These are phyloP conservation scores for Drosophila macrospina DNA, from an alignment of 2,888 invertebrate species.

Conservation along the genomic window DNA sequence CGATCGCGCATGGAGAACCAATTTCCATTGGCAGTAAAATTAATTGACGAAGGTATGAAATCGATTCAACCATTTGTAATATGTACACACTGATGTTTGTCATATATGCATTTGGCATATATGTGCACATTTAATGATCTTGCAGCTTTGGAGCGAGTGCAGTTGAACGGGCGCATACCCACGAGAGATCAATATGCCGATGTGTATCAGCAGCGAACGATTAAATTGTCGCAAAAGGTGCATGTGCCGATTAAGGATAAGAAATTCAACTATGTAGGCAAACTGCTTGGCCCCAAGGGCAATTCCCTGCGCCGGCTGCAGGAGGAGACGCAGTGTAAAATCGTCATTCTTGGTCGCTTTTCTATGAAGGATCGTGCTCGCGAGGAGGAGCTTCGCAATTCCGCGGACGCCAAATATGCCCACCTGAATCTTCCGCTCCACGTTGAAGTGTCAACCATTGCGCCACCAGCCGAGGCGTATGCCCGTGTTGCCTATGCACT, in stretches of 20 bases:
- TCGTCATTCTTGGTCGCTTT: slow-evolving; percentile 96
- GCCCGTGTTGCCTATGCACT: slow-evolving; percentile 94
- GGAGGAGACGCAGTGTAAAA: slow-evolving; percentile 97
- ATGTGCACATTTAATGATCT: slow-evolving; percentile 51
- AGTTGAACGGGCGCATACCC: slow-evolving; percentile 89
- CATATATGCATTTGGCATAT: neutral
- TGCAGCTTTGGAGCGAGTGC: slow-evolving; percentile 91
- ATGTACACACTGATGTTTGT: slow-evolving; percentile 44
- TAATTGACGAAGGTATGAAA: slow-evolving; percentile 83
- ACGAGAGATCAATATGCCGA: slow-evolving; percentile 90
- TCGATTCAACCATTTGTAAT: slow-evolving; percentile 19
- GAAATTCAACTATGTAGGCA: slow-evolving; percentile 97
- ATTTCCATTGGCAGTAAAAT: slow-evolving; percentile 83
- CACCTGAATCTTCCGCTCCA: slow-evolving; percentile 95
- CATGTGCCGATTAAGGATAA: slow-evolving; percentile 86
- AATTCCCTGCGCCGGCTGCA: slow-evolving; percentile 96
- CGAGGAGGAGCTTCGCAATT: slow-evolving; percentile 92
- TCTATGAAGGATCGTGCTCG: slow-evolving; percentile 96
- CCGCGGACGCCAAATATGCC: slow-evolving; percentile 94
- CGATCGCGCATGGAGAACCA: slow-evolving; percentile 83
- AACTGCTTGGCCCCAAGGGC: slow-evolving; percentile 96
- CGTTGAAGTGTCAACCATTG: slow-evolving; percentile 94
- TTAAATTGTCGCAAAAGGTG: slow-evolving; percentile 84
- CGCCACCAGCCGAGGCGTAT: slow-evolving; percentile 94
- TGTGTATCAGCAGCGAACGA: slow-evolving; percentile 88